These are phyloP conservation scores for Sycobia sp. DNA, from an alignment of 1,140 invertebrate genomes.

Conservation along the genomic window DNA sequence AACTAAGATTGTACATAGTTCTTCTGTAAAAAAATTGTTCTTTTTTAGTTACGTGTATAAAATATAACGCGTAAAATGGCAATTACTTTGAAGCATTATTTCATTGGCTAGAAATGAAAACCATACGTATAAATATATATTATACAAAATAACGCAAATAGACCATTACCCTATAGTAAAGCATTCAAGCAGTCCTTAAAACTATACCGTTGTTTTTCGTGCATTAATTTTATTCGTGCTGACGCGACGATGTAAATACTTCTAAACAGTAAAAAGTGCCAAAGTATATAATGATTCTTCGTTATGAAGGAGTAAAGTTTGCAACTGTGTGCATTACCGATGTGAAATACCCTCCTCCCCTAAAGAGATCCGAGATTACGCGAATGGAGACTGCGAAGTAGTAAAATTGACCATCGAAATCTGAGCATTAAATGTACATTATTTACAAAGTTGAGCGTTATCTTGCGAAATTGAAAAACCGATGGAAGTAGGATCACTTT, in stretches of 20 bases:
- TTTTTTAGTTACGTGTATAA: slow-evolving; percentile 48
- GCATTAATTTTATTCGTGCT: slow-evolving; percentile 19
- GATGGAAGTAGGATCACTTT: too few species aligned
- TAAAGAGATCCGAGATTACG: too few species aligned
- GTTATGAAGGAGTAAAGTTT: slow-evolving; percentile 5
- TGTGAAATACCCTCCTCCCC: too few species aligned
- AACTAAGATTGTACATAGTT: slow-evolving; percentile 48
- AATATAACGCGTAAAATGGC: slow-evolving; percentile 12
- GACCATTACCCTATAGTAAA: too few species aligned
- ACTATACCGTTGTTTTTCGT: too few species aligned
- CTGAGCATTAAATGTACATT: too few species aligned
- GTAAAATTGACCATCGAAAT: too few species aligned
- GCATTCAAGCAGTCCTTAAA: too few species aligned
- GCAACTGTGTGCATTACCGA: neutral
- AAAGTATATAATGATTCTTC: slow-evolving; percentile 22
- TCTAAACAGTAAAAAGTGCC: slow-evolving; percentile 33
- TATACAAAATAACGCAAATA: slow-evolving; percentile 7
- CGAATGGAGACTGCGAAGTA: too few species aligned
- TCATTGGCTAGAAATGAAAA: neutral
- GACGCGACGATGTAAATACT: slow-evolving; percentile 24
- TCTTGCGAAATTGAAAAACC: too few species aligned
- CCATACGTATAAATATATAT: slow-evolving; percentile 12
- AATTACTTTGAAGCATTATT: neutral
- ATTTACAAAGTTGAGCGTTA: too few species aligned
- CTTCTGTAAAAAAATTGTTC: slow-evolving; percentile 48